phyloP scores from a whole-genome alignment of 2,113 vertebrate genomes.

The Callithrix jacchus region DNA sequence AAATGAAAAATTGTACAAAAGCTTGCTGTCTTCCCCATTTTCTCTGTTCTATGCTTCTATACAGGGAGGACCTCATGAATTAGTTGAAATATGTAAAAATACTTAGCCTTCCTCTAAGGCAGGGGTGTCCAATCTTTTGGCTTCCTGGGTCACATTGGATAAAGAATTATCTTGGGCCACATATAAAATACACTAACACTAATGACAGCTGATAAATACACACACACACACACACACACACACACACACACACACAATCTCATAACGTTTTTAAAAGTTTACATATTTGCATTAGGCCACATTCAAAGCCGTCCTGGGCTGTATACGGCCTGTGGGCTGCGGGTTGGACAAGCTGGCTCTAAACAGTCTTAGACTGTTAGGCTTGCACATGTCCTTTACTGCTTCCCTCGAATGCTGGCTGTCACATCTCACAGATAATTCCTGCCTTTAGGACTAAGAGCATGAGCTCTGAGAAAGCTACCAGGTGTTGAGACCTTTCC shows the following conservation, averaged over 20 bases:
- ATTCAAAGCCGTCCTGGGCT: too few relatives aligned
- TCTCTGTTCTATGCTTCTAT: not conserved
- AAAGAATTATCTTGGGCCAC: too few relatives aligned
- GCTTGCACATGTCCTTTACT: not conserved
- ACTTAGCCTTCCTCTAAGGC: not conserved
- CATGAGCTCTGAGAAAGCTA: constrained; percentile 33
- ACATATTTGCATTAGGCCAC: too few relatives aligned
- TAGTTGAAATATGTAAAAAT: not conserved
- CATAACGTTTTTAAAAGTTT: too few relatives aligned
- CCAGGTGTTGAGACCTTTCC: not conserved
- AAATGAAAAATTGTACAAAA: not conserved
- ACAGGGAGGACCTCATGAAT: not conserved
- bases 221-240: too few relatives aligned
- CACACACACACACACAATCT: too few relatives aligned
- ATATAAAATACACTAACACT: too few relatives aligned
- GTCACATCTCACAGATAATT: not conserved
- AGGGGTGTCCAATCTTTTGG: too few relatives aligned
- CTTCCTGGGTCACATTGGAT: too few relatives aligned
- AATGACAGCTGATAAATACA: too few relatives aligned
- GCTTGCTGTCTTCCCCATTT: not conserved
- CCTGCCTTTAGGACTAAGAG: not conserved
- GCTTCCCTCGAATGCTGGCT: not conserved
- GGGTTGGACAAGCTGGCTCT: too few relatives aligned
- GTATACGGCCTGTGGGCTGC: too few relatives aligned
- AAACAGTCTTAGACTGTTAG: not conserved